Conservation (phyloP, 1,140 invertebrate species). For the Drosophila saltans region DNA sequence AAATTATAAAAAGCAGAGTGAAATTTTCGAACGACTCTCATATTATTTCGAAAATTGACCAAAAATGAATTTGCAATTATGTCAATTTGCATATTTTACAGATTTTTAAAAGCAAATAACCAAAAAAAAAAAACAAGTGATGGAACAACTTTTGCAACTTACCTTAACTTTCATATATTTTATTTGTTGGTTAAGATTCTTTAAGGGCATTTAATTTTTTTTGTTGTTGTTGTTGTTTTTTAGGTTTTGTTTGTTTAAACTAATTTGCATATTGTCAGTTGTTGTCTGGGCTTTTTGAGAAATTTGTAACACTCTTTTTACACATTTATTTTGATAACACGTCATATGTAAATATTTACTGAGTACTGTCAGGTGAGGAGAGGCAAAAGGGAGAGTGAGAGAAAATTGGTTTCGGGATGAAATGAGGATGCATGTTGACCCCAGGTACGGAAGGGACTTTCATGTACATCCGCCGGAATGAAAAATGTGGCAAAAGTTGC, state of each 20-base stretch:
- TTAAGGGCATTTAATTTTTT: neutral
- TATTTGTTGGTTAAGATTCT: slow-evolving; percentile 24
- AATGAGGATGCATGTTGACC: slow-evolving; percentile 44
- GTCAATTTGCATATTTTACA: slow-evolving; percentile 63
- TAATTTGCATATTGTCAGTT: slow-evolving; percentile 63
- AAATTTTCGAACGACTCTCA: slow-evolving; percentile 26
- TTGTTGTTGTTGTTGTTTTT: slow-evolving; percentile 13
- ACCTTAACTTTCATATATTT: slow-evolving; percentile 24
- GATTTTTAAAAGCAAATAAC: slow-evolving; percentile 30
- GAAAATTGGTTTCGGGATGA: too few relatives aligned
- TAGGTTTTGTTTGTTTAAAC: slow-evolving; percentile 25
- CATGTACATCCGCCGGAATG: slow-evolving; percentile 45
- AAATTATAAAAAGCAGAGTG: slow-evolving; percentile 9
- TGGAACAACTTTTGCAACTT: slow-evolving; percentile 44
- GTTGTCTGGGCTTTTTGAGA: slow-evolving; percentile 20
- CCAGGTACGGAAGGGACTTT: slow-evolving; percentile 48
- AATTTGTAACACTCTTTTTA: slow-evolving; percentile 49
- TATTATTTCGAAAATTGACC: slow-evolving; percentile 30
- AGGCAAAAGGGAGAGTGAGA: slow-evolving; percentile 16
- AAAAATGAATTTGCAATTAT: slow-evolving; percentile 46
- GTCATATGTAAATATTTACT: slow-evolving; percentile 67
- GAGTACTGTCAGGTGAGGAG: slow-evolving; percentile 11
- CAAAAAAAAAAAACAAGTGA: slow-evolving; percentile 8
- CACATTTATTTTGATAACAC: slow-evolving; percentile 64
- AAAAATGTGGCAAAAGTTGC: slow-evolving; percentile 47